These are phyloP conservation scores for Tragelaphus buxtoni DNA, from an alignment of 2,113 vertebrate genomes.

Conservation along the genomic window DNA sequence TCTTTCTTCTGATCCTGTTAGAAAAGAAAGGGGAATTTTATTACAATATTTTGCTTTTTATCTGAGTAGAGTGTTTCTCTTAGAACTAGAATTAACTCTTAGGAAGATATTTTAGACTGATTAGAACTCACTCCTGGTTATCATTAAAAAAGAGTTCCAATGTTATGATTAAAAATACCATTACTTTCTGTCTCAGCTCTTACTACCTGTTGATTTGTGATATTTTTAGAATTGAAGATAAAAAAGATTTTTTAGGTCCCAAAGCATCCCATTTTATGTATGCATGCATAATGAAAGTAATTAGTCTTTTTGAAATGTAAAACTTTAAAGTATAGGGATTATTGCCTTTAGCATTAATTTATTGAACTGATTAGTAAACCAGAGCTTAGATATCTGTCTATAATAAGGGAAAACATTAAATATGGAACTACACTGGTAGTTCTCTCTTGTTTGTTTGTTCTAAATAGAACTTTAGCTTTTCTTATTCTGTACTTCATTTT, in stretches of 20 bases:
- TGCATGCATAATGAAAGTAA: neutral
- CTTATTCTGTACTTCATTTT: neutral
- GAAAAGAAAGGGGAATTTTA: conserved; percentile 17
- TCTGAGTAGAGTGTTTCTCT: neutral
- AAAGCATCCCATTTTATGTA: neutral
- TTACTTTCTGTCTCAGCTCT: neutral
- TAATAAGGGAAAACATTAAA: neutral
- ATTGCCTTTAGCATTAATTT: conserved; percentile 19
- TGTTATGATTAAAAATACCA: neutral
- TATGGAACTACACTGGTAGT: neutral
- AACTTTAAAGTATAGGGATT: neutral
- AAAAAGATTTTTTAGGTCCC: neutral
- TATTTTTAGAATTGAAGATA: conserved; percentile 38
- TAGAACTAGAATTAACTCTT: neutral
- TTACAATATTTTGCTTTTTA: neutral
- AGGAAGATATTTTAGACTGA: neutral
- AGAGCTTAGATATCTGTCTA: neutral
- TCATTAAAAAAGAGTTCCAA: neutral
- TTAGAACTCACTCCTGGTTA: neutral
- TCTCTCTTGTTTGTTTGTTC: neutral
- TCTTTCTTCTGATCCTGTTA: neutral
- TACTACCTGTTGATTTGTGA: neutral
- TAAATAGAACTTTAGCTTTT: conserved; percentile 18
- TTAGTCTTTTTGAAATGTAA: neutral
- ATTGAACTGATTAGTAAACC: neutral